Percentiles rank a stretch among this genome's conserved stretches.
Conservation (phyloP, 2,113 vertebrate genomes). For the Chascanopsetta lugubris region DNA sequence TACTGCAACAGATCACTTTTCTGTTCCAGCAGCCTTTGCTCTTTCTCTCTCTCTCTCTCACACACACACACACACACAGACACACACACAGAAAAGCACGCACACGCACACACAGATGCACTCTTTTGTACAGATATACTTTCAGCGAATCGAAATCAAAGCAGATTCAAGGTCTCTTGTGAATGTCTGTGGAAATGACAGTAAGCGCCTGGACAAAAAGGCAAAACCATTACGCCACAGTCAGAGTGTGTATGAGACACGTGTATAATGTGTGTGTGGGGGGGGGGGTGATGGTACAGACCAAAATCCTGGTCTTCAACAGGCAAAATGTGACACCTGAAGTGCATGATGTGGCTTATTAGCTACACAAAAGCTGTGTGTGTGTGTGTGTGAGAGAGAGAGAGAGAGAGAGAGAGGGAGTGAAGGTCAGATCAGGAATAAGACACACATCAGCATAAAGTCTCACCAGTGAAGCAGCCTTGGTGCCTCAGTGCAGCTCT, state of each 20-base stretch:
- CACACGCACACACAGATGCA: background rate
- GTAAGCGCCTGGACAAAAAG: background rate
- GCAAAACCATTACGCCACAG: background rate
- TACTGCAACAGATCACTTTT: slow-evolving; percentile 12
- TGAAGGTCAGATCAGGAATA: background rate
- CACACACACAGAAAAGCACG: slow-evolving; percentile 1
- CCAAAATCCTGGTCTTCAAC: too few relatives aligned
- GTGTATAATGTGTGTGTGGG: background rate
- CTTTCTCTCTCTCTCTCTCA: background rate
- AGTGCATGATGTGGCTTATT: too few relatives aligned
- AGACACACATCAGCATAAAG: background rate
- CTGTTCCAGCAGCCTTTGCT: background rate
- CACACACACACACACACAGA: slow-evolving; percentile 1
- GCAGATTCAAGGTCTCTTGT: slow-evolving; percentile 1
- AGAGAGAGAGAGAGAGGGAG: background rate
- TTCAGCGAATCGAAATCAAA: background rate
- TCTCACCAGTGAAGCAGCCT: background rate
- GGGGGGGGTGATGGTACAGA: too few relatives aligned
- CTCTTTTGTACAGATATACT: background rate
- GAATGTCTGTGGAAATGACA: background rate
- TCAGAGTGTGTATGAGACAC: background rate
- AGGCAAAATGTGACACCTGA: too few relatives aligned
- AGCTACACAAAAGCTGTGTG: too few relatives aligned
- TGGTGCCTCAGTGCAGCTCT: background rate
- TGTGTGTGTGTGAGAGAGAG: slow-evolving; percentile 11